These are phyloP conservation scores for Oreochromis tanganicae DNA, from an alignment of 2,113 vertebrate species.

Conservation along the genomic window DNA sequence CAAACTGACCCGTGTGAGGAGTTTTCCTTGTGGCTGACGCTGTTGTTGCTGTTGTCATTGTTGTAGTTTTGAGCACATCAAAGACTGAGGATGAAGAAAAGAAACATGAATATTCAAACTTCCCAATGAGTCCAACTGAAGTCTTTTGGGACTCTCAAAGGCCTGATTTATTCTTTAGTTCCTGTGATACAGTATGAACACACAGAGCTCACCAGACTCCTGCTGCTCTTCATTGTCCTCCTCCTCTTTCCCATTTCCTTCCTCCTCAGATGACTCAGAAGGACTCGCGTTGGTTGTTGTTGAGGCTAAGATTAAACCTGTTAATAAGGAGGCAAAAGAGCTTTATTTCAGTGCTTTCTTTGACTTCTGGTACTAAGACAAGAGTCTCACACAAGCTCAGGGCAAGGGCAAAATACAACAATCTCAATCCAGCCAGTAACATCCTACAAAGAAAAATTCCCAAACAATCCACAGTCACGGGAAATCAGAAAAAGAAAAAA, in stretches of 20 bases:
- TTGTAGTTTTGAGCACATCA: background rate
- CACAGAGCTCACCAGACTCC: background rate
- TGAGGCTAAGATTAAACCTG: background rate
- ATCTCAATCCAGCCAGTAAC: background rate
- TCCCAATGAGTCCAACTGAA: background rate
- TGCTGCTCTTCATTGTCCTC: background rate
- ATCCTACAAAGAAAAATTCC: background rate
- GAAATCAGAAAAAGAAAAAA: background rate
- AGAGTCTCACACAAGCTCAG: background rate
- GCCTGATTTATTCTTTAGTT: background rate
- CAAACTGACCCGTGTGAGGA: background rate
- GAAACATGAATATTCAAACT: background rate
- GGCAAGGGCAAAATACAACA: accelerated
- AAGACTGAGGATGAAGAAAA: background rate
- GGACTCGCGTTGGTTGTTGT: accelerated
- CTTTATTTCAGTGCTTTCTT: accelerated
- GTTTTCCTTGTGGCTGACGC: background rate
- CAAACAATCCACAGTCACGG: background rate
- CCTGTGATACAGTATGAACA: background rate
- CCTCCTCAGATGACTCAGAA: background rate
- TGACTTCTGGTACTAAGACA: accelerated
- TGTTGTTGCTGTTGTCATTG: accelerated
- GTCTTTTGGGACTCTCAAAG: background rate
- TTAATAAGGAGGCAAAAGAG: background rate
- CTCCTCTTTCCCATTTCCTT: background rate